These are phyloP conservation scores for Buathra laborator DNA, from an alignment of 2,888 invertebrate genomes.

Conservation along the genomic window DNA sequence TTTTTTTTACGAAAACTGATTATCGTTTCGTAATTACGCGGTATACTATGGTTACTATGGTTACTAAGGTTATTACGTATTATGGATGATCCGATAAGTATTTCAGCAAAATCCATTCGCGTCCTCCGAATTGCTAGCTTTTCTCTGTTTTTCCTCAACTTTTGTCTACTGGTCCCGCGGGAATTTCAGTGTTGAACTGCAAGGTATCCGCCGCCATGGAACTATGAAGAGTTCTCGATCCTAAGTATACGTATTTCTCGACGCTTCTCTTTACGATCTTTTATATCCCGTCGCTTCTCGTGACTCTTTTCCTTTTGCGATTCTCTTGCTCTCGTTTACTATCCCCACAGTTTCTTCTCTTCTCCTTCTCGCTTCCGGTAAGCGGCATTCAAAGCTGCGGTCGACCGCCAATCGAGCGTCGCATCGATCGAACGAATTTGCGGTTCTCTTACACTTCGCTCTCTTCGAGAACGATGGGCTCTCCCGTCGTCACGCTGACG, in stretches of 20 bases:
- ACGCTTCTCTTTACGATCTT: not conserved
- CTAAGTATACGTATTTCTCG: not conserved
- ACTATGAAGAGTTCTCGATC: not conserved
- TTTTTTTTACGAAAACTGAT: too few species aligned
- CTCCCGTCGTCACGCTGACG: slow-evolving; percentile 28
- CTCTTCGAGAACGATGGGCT: slow-evolving; percentile 26
- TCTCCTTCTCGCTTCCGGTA: slow-evolving; percentile 48
- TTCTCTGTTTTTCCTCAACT: not conserved
- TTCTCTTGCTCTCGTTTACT: slow-evolving; percentile 5
- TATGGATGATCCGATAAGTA: too few species aligned
- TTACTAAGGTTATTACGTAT: too few species aligned
- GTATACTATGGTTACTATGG: too few species aligned
- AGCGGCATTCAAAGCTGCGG: slow-evolving; percentile 70
- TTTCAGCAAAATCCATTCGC: not conserved
- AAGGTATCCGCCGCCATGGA: not conserved
- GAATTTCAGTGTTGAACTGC: not conserved
- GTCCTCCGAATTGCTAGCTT: not conserved
- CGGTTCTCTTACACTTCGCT: slow-evolving; percentile 56
- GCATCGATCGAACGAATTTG: slow-evolving; percentile 72
- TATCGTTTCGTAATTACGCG: too few species aligned
- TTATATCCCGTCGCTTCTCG: not conserved
- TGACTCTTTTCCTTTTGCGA: not conserved
- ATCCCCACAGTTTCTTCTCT: not conserved
- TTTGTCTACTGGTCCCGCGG: not conserved
- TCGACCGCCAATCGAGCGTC: slow-evolving; percentile 75